Evolutionary conservation across 2,888 invertebrate species (phyloP).

Genomic region (Palloptera scutellata): DNA sequence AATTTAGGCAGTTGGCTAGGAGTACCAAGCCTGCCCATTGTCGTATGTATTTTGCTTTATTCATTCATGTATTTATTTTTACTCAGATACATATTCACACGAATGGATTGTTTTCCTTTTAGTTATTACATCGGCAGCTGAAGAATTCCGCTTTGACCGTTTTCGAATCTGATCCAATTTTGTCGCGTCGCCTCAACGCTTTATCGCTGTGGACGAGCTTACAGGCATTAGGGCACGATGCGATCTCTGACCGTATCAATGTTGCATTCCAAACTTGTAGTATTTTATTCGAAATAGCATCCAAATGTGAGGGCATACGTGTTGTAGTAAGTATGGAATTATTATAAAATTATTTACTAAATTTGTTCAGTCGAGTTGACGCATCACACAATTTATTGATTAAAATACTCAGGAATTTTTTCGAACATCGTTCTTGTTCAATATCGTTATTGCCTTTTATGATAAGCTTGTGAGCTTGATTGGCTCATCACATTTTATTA

Average conservation of each 20-base stretch:
- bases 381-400: too few relatives aligned
- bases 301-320: constrained; percentile 73
- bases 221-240: constrained; percentile 76
- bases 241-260: constrained; percentile 74
- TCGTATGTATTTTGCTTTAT: constrained; percentile 72
- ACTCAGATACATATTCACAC: too few relatives aligned
- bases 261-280: constrained; percentile 79
- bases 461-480: too few relatives aligned
- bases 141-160: constrained; percentile 60
- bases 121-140: constrained; percentile 62
- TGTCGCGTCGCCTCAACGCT: constrained; percentile 72
- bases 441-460: neutral
- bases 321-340: constrained; percentile 70
- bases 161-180: constrained; percentile 64
- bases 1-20: constrained; percentile 92
- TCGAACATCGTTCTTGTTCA: too few relatives aligned
- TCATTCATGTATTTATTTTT: constrained; percentile 51
- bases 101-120: neutral
- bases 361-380: too few relatives aligned
- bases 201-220: constrained; percentile 86
- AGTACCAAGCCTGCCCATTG: constrained; percentile 86
- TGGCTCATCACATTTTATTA: too few relatives aligned
- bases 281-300: constrained; percentile 64
- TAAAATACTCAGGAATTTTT: too few relatives aligned
- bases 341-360: constrained; percentile 22